These are phyloP conservation scores for Cephalopholis sonnerati DNA, from an alignment of 2,113 vertebrate genomes.

Conservation along the genomic window DNA sequence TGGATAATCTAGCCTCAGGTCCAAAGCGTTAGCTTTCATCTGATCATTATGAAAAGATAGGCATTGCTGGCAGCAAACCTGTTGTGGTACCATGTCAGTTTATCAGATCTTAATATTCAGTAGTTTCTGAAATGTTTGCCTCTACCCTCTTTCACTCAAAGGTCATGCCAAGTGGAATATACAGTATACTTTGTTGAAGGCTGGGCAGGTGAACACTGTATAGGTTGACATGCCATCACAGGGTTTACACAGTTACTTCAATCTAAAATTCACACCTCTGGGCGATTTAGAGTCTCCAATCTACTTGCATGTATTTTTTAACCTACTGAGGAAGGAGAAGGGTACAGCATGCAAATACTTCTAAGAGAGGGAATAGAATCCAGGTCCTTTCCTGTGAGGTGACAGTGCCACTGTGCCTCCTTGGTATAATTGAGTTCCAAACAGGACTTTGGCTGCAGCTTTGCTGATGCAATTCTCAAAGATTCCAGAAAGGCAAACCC, in stretches of 20 bases:
- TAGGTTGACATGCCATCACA: neutral
- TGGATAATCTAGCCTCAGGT: neutral
- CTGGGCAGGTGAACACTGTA: neutral
- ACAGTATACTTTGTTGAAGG: neutral
- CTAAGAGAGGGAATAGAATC: neutral
- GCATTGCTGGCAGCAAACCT: neutral
- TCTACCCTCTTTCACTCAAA: neutral
- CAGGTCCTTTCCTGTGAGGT: slow-evolving; percentile 22
- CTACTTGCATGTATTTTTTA: slow-evolving; percentile 16
- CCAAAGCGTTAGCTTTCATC: neutral
- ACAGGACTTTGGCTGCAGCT: slow-evolving; percentile 25
- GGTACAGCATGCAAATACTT: slow-evolving; percentile 24
- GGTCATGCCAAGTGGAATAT: neutral
- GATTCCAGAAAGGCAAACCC: slow-evolving; percentile 22
- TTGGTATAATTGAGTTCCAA: slow-evolving; percentile 32
- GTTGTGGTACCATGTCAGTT: neutral
- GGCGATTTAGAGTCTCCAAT: neutral
- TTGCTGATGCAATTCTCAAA: slow-evolving; percentile 30
- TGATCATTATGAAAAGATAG: neutral
- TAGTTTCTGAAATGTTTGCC: neutral
- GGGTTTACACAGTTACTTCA: neutral
- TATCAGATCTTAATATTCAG: slow-evolving; percentile 1
- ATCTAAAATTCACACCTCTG: neutral
- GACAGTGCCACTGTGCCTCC: slow-evolving; percentile 22
- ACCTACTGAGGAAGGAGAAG: neutral